Conservation (phyloP, 2,797 vertebrate species). For the Siniperca scherzeri region DNA sequence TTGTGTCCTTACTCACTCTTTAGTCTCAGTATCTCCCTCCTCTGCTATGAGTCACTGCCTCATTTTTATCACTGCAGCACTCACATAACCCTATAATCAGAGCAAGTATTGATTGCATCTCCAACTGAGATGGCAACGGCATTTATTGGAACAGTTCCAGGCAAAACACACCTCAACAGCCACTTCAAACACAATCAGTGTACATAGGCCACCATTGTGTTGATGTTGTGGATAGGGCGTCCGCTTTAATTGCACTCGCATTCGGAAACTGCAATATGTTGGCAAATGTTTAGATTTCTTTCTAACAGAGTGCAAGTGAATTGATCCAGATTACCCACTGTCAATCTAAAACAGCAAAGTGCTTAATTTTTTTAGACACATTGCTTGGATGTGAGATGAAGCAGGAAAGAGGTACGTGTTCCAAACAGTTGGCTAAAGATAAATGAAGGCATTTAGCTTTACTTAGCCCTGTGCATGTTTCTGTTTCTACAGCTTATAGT, state of each 20-base stretch:
- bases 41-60: constrained; percentile 51
- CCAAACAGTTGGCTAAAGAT: constrained; percentile 7
- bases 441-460: neutral
- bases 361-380: neutral
- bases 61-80: constrained; percentile 48
- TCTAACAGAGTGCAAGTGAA: neutral
- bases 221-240: neutral
- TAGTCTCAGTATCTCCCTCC: constrained; percentile 9
- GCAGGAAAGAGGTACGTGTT: neutral
- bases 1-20: constrained; percentile 30
- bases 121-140: constrained; percentile 21
- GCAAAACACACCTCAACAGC: constrained; percentile 28
- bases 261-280: neutral
- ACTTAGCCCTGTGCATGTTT: neutral
- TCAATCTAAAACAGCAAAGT: neutral
- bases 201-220: neutral
- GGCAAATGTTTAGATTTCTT: constrained; percentile 31
- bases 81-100: constrained; percentile 48
- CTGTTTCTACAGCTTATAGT: neutral
- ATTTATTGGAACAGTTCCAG: constrained; percentile 32
- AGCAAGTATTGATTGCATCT: constrained; percentile 59
- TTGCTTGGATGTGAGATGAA: constrained; percentile 20
- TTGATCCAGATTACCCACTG: neutral
- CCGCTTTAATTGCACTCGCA: constrained; percentile 11
- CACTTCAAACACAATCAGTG: neutral